These are phyloP conservation scores for Drusus annulatus DNA, from an alignment of 1,140 invertebrate genomes.

Conservation along the genomic window DNA sequence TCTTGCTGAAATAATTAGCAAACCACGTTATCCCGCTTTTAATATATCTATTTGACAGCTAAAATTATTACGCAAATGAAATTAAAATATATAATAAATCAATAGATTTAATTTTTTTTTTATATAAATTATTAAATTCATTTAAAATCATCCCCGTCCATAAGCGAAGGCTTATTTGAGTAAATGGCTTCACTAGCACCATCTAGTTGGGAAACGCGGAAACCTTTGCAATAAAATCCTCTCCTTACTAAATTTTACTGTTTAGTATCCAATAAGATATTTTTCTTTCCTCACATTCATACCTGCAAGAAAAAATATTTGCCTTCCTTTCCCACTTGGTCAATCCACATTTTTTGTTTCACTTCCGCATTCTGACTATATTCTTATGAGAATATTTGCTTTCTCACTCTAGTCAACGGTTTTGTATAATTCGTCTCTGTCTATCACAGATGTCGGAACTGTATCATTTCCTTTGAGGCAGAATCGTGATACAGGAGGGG, in stretches of 20 bases:
- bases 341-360: slow-evolving; percentile 40
- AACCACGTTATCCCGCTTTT: no score
- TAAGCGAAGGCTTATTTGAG: not conserved
- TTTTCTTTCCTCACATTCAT: slow-evolving; percentile 46
- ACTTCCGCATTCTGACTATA: not conserved
- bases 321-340: slow-evolving; percentile 22
- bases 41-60: no score
- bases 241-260: slow-evolving; percentile 55
- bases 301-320: slow-evolving; percentile 3
- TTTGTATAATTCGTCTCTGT: not conserved
- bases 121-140: not conserved
- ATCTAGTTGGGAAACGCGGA: slow-evolving; percentile 52
- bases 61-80: no score
- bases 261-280: slow-evolving; percentile 56
- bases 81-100: no score
- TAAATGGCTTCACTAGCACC: slow-evolving; percentile 50
- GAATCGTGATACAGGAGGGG: not conserved
- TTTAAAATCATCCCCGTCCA: not conserved
- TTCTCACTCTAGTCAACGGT: not conserved
- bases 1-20: no score
- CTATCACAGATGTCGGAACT: slow-evolving; percentile 11
- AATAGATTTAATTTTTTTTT: no score
- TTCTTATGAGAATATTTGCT: slow-evolving; percentile 35
- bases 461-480: slow-evolving; percentile 20
- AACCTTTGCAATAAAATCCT: slow-evolving; percentile 51